A percentile compares a stretch with the other conserved stretches of the same genome.
Evolutionary conservation across 2,113 vertebrate genomes (phyloP).

Genomic region (Ursus arctos): DNA sequence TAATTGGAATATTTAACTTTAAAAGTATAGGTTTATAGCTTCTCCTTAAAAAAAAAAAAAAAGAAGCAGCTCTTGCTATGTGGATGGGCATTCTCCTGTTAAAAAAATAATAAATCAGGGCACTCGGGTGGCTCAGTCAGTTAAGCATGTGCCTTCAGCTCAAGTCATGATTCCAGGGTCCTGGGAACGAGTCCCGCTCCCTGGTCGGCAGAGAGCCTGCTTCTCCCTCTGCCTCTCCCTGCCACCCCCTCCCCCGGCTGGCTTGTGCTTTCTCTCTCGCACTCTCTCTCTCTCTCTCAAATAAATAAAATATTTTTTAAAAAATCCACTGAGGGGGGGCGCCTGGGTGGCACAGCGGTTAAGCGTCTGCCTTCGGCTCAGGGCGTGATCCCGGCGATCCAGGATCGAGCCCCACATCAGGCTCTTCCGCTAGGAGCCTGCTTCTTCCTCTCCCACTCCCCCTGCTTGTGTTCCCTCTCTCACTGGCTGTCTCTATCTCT

Average conservation of each 20-base stretch:
- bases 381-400: too few species aligned
- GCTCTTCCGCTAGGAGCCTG: too few species aligned
- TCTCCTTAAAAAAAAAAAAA: background rate
- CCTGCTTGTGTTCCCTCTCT: too few species aligned
- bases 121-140: background rate
- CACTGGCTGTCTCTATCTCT: too few species aligned
- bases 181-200: background rate
- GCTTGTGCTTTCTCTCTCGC: background rate
- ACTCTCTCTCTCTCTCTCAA: background rate
- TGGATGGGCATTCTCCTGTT: background rate
- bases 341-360: too few species aligned
- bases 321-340: too few species aligned
- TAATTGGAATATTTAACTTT: background rate
- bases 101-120: background rate
- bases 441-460: too few species aligned
- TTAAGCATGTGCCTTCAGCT: background rate
- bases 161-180: background rate
- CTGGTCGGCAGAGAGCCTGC: too few species aligned
- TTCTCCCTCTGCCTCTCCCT: background rate
- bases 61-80: background rate
- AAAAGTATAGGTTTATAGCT: background rate
- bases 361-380: too few species aligned
- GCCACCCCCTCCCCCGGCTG: too few species aligned
- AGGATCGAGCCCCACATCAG: too few species aligned
- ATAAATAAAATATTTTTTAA: background rate